Percentiles rank a stretch among this genome's conserved stretches.
phyloP scores from a whole-genome alignment of 2,113 vertebrate species.

The Lanius collurio region DNA sequence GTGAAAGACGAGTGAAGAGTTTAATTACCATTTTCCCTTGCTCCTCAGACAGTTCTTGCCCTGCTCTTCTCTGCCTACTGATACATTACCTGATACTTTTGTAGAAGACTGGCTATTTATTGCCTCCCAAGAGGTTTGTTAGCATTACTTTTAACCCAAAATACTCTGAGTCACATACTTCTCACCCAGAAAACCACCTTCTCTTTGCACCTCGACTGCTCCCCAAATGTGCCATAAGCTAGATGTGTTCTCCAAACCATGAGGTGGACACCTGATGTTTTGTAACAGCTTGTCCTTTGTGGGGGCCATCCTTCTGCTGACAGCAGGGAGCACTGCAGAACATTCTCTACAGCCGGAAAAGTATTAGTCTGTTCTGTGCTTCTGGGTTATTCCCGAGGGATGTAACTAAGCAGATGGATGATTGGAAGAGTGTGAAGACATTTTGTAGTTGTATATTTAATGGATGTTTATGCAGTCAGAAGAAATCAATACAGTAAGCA shows the following conservation, averaged over 20 bases:
- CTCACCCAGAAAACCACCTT: neutral
- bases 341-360: neutral
- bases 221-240: neutral
- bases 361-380: neutral
- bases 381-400: neutral
- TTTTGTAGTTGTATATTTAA: neutral
- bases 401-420: neutral
- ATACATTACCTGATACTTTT: neutral
- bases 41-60: neutral
- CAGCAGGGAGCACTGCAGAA: neutral
- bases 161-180: neutral
- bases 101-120: neutral
- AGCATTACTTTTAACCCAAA: neutral
- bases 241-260: accelerated
- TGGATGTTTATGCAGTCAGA: neutral
- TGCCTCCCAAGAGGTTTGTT: neutral
- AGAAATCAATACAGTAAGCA: neutral
- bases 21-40: neutral
- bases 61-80: neutral
- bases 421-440: neutral
- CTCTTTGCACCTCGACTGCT: neutral
- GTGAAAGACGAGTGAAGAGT: neutral
- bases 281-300: neutral
- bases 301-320: neutral
- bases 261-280: neutral